Evolutionary conservation across 2,888 invertebrate species (phyloP), one percentile per base, ranked within the genome.

Genomic region (Euphydryas editha): DNA sequence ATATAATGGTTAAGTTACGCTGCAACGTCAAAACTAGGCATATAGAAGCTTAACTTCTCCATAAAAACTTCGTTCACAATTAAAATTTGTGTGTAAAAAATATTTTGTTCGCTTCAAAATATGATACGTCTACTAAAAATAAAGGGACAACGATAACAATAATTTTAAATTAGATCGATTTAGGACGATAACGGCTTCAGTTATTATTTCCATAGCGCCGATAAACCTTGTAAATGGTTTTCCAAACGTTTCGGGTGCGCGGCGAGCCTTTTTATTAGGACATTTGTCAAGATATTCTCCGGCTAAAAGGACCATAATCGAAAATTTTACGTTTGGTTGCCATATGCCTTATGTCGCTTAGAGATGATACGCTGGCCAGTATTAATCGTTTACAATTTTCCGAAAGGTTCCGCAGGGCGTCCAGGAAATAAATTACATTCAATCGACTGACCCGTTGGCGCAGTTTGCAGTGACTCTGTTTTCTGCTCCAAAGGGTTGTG

Each of bases 161-260:
- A 90, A 90, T 90, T 90, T 88, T 87, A 87, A 90, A 91, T 90
- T 90, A 90, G 89, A 90, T 89, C 90, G 88, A 90, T 90, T 90
- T 89, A 85, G 90, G 85, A 86, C 85, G 89, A 90, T 90, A 90
- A 90, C 88, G 88, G 89, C 88, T 81, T 79, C 87, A 86, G 90
- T 90, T 91, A 92, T 91, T 91, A 91, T 91, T 92, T 90, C 90
- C 90, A 91, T 90, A 82, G 90, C 88, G 84, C 81, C 90, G 87
- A 91, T 91, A 92, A 92, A 91, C 83, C 89, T 91, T 89, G 89
- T 88, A 87, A 91, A 92, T 90, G 89, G 91, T 88, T 91, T 91
- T 90, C 88, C 91, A 87, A 91, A 90, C 88, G 89, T 84, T 85
- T 87, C 83, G 84, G 85, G 82, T 76, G 87, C 83, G 84, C 86